Evolutionary conservation across 2,797 vertebrate species (phyloP).

Genomic region (Ptychadena robeensis): DNA sequence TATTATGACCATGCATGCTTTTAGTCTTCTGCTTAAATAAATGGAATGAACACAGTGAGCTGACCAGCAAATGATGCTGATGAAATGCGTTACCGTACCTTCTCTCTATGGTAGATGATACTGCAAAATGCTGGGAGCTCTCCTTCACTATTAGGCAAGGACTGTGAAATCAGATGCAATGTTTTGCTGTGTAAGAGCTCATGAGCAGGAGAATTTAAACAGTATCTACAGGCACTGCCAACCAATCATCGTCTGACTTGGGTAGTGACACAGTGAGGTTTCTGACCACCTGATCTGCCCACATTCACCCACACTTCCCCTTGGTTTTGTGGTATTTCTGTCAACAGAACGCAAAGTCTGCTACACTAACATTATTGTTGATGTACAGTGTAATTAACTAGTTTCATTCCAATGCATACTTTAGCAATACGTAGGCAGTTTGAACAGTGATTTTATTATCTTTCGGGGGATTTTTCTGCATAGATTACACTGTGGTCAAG

Average conservation of each 20-base stretch:
- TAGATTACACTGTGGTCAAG: conserved; percentile 21
- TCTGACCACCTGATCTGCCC: conserved; percentile 67
- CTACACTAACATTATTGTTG: conserved; percentile 73
- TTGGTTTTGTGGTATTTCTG: conserved; percentile 76
- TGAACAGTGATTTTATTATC: conserved; percentile 41
- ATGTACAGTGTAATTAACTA: conserved; percentile 70
- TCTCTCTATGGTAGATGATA: conserved; percentile 23
- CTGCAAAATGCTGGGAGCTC: not conserved
- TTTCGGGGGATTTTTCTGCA: conserved; percentile 4
- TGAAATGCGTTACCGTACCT: conserved; percentile 67
- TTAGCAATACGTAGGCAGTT: conserved; percentile 62
- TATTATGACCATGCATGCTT: not conserved
- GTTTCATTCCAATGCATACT: conserved; percentile 60
- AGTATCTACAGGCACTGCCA: conserved; percentile 63
- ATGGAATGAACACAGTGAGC: not conserved
- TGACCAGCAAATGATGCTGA: not conserved
- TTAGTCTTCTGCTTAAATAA: not conserved
- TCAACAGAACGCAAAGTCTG: conserved; percentile 66
- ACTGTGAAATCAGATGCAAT: conserved; percentile 24
- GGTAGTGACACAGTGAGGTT: conserved; percentile 74
- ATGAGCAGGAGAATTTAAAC: conserved; percentile 74
- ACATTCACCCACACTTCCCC: conserved; percentile 78
- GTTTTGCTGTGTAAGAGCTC: conserved; percentile 36
- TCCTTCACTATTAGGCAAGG: conserved; percentile 35
- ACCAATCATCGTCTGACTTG: conserved; percentile 67